These are phyloP conservation scores for Siderastrea radians DNA, from an alignment of 92 coral and sea anemone genomes.

Conservation along the genomic window DNA sequence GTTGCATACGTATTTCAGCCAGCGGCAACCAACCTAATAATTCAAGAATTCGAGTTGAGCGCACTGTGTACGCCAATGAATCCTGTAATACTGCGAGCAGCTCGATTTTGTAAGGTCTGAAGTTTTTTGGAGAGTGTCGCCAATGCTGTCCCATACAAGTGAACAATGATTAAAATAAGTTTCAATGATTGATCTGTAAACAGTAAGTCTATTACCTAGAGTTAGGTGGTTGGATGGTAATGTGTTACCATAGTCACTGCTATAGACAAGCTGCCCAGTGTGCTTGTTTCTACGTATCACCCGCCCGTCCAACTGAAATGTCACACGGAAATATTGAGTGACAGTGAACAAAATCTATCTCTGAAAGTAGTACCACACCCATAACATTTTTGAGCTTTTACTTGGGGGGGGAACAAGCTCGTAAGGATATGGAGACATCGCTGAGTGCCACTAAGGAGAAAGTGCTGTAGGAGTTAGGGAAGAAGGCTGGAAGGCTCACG, in stretches of 20 bases:
- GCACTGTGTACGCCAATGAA: too few species aligned
- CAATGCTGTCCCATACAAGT: too few species aligned
- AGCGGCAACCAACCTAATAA: too few species aligned
- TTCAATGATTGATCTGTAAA: conserved; percentile 8
- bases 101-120: too few species aligned
- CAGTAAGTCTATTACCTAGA: conserved; percentile 54
- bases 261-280: conserved; percentile 38
- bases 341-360: conserved; percentile 20
- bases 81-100: too few species aligned
- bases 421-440: conserved; percentile 75
- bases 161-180: too few species aligned
- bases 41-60: too few species aligned
- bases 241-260: conserved; percentile 54
- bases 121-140: too few species aligned
- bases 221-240: conserved; percentile 53
- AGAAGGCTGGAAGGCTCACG: not conserved
- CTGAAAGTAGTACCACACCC: conserved; percentile 60
- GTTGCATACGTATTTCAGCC: too few species aligned
- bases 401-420: conserved; percentile 33
- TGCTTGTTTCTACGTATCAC: conserved; percentile 39
- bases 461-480: conserved; percentile 2
- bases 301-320: conserved; percentile 46
- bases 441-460: conserved; percentile 56
- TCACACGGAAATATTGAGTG: conserved; percentile 50
- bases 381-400: conserved; percentile 46